Conservation (phyloP, 2,888 invertebrate species). For the Drosophila basisetae region DNA sequence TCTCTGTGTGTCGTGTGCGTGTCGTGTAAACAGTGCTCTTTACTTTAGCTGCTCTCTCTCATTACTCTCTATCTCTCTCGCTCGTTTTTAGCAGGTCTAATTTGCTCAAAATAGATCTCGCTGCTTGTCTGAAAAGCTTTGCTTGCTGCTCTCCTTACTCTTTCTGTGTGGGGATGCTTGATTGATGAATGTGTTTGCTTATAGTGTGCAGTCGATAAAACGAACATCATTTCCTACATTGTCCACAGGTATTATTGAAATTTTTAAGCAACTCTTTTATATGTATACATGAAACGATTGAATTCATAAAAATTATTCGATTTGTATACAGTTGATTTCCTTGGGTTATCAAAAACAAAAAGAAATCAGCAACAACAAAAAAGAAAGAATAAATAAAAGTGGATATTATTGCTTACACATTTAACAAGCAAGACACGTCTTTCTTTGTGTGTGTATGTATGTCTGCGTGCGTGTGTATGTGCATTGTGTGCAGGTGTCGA, state of each 20-base stretch:
- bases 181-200: slow-evolving; percentile 13
- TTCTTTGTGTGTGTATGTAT: slow-evolving; percentile 17
- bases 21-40: slow-evolving; percentile 35
- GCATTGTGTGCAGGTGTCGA: slow-evolving; percentile 48
- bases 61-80: slow-evolving; percentile 19
- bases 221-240: not conserved
- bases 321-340: not conserved
- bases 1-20: slow-evolving; percentile 12
- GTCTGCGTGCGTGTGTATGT: slow-evolving; percentile 24
- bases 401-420: slow-evolving; percentile 5
- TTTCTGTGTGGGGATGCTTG: slow-evolving; percentile 5
- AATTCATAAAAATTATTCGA: not conserved
- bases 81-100: slow-evolving; percentile 9
- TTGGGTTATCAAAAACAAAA: not conserved
- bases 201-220: slow-evolving; percentile 17
- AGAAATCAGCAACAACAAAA: not conserved
- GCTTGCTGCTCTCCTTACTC: slow-evolving; percentile 14
- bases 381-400: slow-evolving; percentile 3
- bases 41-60: slow-evolving; percentile 6
- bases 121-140: slow-evolving; percentile 19
- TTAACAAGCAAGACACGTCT: slow-evolving; percentile 42
- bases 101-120: slow-evolving; percentile 64
- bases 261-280: not conserved
- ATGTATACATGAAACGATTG: not conserved
- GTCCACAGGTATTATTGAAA: not conserved